Conservation (phyloP, 2,113 vertebrate species). For the Reinhardtius hippoglossoides region DNA sequence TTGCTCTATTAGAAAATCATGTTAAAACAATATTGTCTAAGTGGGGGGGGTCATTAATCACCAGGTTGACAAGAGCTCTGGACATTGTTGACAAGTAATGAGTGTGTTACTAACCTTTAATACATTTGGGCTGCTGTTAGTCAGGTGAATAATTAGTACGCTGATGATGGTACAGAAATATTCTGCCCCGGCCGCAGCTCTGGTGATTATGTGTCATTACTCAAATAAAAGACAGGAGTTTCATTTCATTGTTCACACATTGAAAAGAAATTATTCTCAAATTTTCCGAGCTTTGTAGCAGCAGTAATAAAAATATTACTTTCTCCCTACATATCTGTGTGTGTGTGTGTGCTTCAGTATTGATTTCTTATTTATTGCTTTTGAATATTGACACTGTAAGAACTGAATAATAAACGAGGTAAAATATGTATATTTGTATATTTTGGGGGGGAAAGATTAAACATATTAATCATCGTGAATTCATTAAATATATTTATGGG, state of each 20-base stretch:
- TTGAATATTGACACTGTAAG: background rate
- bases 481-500: background rate
- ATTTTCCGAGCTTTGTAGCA: background rate
- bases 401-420: background rate
- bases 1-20: constrained; percentile 68
- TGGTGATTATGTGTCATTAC: constrained; percentile 61
- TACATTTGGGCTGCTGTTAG: constrained; percentile 62
- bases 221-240: constrained; percentile 25
- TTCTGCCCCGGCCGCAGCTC: constrained; percentile 36
- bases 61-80: constrained; percentile 72
- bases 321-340: background rate
- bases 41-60: constrained; percentile 79
- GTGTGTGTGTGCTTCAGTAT: background rate
- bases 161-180: constrained; percentile 34
- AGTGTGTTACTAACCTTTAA: constrained; percentile 70
- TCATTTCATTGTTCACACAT: constrained; percentile 42
- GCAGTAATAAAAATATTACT: background rate
- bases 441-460: background rate
- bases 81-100: constrained; percentile 75
- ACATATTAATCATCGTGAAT: background rate
- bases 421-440: background rate
- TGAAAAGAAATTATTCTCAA: background rate
- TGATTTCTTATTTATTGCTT: background rate
- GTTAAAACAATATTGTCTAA: constrained; percentile 70
- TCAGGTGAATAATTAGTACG: constrained; percentile 63